phyloP scores from a whole-genome alignment of 2,888 invertebrate species.

The Cheilosia grossa region DNA sequence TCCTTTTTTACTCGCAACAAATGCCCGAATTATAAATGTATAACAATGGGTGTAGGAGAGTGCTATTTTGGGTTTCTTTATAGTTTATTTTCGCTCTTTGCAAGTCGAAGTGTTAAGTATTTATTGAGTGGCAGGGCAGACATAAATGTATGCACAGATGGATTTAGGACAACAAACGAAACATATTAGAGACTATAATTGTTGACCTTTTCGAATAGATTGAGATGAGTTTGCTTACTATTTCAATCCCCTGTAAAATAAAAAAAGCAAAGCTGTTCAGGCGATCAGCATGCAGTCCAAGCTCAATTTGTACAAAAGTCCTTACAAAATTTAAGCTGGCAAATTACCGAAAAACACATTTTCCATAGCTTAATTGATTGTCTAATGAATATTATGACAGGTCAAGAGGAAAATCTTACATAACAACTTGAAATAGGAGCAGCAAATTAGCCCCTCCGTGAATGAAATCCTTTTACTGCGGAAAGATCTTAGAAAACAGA shows the following conservation, averaged over 20 bases:
- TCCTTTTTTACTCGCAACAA: slow-evolving; percentile 29
- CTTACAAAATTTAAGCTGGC: no score
- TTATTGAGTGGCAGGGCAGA: not conserved
- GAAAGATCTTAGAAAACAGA: no score
- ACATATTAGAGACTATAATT: not conserved
- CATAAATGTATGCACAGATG: not conserved
- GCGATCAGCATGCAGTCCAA: no score
- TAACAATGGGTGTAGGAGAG: slow-evolving; percentile 22
- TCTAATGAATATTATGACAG: no score
- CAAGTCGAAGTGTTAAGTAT: slow-evolving; percentile 1
- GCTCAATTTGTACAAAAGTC: no score
- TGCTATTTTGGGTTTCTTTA: slow-evolving; percentile 3
- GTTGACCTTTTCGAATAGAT: not conserved
- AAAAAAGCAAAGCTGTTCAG: not conserved
- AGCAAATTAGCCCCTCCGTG: no score
- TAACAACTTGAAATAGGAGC: no score
- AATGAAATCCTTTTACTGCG: no score
- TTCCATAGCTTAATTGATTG: no score
- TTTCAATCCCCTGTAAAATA: not conserved
- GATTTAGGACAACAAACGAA: not conserved
- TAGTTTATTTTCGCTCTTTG: slow-evolving; percentile 57
- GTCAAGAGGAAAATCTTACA: no score
- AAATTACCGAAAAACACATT: no score
- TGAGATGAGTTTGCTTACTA: not conserved
- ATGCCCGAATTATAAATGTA: slow-evolving; percentile 14